Evolutionary conservation across 2,888 invertebrate species (phyloP).

Genomic region (Chymomyza fuscimana): DNA sequence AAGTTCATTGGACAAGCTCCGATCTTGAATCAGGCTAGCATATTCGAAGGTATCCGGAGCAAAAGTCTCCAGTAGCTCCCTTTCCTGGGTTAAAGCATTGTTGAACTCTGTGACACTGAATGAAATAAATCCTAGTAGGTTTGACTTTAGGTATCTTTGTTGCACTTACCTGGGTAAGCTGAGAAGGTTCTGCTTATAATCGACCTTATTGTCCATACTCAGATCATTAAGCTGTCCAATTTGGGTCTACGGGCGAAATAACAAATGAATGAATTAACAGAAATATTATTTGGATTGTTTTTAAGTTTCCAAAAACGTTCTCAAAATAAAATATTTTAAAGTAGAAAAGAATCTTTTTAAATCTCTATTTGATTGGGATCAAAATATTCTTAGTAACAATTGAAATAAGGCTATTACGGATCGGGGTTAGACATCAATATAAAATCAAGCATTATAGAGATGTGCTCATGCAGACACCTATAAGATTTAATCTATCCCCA

Average conservation of each 20-base stretch:
- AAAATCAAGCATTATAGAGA: too few species aligned
- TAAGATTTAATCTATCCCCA: too few species aligned
- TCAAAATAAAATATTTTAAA: too few species aligned
- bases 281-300: too few species aligned
- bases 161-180: background rate
- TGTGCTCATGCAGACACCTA: too few species aligned
- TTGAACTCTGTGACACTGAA: background rate
- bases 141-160: background rate
- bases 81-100: background rate
- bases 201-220: background rate
- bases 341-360: too few species aligned
- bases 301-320: too few species aligned
- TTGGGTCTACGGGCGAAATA: background rate
- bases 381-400: too few species aligned
- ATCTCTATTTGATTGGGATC: too few species aligned
- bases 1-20: background rate
- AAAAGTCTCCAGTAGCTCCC: conserved; percentile 18
- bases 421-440: too few species aligned
- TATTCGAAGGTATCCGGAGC: conserved; percentile 24
- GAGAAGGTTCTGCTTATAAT: background rate
- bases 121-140: background rate
- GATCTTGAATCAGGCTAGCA: conserved; percentile 36
- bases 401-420: too few species aligned
- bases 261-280: too few species aligned
- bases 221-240: conserved; percentile 29